These are phyloP conservation scores for Drosophila littoralis DNA, from an alignment of 1,140 invertebrate species.

Conservation along the genomic window DNA sequence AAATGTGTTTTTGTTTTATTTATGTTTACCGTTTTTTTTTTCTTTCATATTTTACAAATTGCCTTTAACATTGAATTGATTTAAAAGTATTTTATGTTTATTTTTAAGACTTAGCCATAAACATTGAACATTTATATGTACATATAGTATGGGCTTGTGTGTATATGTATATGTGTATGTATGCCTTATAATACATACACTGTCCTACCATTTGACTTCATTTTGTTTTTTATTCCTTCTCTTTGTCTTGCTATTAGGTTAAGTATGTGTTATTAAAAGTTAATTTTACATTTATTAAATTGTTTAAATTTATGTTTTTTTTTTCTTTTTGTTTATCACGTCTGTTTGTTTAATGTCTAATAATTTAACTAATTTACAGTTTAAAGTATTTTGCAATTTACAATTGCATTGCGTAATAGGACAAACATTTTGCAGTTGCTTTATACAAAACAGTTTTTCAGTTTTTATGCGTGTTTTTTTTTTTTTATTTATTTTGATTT, in stretches of 20 bases:
- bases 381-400: constrained; percentile 53
- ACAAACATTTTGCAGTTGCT: constrained; percentile 46
- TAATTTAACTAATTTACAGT: constrained; percentile 80
- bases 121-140: constrained; percentile 64
- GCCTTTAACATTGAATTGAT: constrained; percentile 78
- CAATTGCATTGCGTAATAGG: constrained; percentile 49
- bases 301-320: constrained; percentile 51
- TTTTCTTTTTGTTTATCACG: constrained; percentile 73
- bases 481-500: constrained; percentile 18
- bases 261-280: constrained; percentile 27
- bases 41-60: constrained; percentile 74
- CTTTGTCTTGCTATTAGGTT: constrained; percentile 17
- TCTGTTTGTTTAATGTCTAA: constrained; percentile 82
- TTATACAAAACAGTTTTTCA: constrained; percentile 40
- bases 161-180: constrained; percentile 6
- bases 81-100: constrained; percentile 62
- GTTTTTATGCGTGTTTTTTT: constrained; percentile 26
- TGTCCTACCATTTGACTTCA: constrained; percentile 40
- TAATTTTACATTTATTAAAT: constrained; percentile 68
- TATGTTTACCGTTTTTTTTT: constrained; percentile 25
- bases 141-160: constrained; percentile 23
- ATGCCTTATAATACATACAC: constrained; percentile 54
- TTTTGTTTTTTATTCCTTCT: constrained; percentile 30
- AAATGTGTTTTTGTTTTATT: constrained; percentile 40
- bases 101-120: constrained; percentile 74